phyloP scores from a whole-genome alignment of 2,888 invertebrate genomes.

The Eupeodes luniger region DNA sequence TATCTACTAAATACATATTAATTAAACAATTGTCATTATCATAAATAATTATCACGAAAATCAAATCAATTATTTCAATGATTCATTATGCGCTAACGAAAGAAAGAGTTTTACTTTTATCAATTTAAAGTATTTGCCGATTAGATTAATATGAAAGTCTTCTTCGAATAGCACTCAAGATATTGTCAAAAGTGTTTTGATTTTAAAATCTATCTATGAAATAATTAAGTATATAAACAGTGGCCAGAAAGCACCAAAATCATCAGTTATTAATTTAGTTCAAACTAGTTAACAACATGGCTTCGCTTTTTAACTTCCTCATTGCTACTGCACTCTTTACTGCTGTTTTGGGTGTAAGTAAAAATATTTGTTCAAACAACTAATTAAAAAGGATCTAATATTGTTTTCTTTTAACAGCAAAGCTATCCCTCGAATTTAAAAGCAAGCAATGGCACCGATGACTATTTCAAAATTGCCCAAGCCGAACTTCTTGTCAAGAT shows the following conservation, averaged over 20 bases:
- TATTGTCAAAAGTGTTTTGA: neutral
- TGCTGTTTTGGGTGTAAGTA: neutral
- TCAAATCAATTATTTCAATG: neutral
- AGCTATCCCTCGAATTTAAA: neutral
- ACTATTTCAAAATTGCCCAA: slow-evolving; percentile 33
- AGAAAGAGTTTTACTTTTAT: neutral
- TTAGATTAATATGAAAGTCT: neutral
- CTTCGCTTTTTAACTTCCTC: neutral
- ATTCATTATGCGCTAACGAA: neutral
- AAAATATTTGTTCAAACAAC: neutral
- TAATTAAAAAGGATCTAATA: no score
- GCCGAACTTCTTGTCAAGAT: slow-evolving; percentile 31
- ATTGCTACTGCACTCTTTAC: neutral
- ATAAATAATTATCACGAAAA: neutral
- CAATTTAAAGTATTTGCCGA: neutral
- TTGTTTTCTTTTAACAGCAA: neutral
- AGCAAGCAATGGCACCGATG: slow-evolving; percentile 16
- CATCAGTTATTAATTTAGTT: neutral
- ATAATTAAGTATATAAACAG: neutral
- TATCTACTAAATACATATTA: neutral
- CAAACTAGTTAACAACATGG: neutral
- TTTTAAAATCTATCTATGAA: neutral
- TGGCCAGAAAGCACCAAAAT: neutral
- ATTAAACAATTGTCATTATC: neutral
- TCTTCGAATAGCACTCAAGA: neutral